These are phyloP conservation scores for Genyomyrus donnyi DNA, from an alignment of 2,113 vertebrate species.

Conservation along the genomic window DNA sequence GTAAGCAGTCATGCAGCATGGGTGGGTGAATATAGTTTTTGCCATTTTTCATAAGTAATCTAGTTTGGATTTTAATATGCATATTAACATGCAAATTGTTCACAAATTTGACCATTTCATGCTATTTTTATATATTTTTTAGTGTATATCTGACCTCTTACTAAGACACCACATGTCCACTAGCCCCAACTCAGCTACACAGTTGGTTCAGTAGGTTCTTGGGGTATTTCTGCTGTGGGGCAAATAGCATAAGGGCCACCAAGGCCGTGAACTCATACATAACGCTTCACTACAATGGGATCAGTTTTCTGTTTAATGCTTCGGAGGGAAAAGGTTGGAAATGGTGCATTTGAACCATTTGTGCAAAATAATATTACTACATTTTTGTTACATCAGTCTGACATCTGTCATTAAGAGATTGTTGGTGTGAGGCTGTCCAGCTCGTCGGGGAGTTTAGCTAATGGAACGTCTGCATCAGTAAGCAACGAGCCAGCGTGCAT, in stretches of 20 bases:
- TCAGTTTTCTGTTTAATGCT: neutral
- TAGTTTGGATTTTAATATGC: neutral
- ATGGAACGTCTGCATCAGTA: conserved; percentile 30
- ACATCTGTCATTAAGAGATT: neutral
- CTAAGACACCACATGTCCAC: neutral
- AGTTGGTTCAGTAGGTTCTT: neutral
- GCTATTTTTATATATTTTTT: neutral
- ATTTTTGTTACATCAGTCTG: neutral
- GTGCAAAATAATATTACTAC: neutral
- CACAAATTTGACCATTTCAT: neutral
- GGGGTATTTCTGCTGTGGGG: neutral
- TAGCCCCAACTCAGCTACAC: neutral
- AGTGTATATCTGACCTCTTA: neutral
- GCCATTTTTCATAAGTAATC: neutral
- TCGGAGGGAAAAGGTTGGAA: neutral
- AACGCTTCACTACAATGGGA: neutral
- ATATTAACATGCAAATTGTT: neutral
- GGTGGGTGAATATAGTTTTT: neutral
- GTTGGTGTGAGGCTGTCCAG: conserved; percentile 3
- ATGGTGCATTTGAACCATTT: neutral
- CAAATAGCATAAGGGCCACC: neutral
- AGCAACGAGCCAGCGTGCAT: conserved; percentile 29
- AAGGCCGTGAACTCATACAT: neutral
- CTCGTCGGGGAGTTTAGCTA: conserved; percentile 33
- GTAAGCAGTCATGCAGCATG: neutral